These are phyloP conservation scores for Caenorhabditis sp. DNA, from an alignment of 2,888 invertebrate species.

Conservation along the genomic window DNA sequence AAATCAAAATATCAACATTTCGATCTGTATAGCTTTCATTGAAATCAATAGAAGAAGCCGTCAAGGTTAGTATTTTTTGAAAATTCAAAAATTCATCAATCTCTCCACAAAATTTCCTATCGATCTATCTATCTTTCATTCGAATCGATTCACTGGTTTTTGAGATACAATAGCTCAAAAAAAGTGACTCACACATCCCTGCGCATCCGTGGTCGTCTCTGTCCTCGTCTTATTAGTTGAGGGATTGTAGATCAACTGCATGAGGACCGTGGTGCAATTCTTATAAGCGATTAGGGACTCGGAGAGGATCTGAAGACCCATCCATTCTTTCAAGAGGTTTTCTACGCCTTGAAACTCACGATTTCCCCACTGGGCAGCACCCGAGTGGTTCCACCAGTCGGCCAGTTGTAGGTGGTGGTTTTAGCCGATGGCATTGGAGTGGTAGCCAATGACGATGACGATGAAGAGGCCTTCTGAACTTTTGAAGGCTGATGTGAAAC, in stretches of 20 bases:
- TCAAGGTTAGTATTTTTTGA: no score
- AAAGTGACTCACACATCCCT: slow-evolving; percentile 21
- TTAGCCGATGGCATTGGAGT: background rate
- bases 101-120: no score
- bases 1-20: no score
- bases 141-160: no score
- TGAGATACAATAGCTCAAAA: no score
- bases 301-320: slow-evolving; percentile 22
- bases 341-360: slow-evolving; percentile 18
- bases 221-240: slow-evolving; percentile 13
- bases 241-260: slow-evolving; percentile 30
- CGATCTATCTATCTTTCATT: no score
- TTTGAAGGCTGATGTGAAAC: background rate
- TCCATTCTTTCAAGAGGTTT: no score
- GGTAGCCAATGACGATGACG: background rate
- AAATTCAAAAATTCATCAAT: no score
- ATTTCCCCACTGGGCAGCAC: slow-evolving; percentile 35
- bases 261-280: slow-evolving; percentile 30
- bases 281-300: slow-evolving; percentile 30
- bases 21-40: no score
- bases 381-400: slow-evolving; percentile 42
- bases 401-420: slow-evolving; percentile 43
- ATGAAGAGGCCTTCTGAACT: slow-evolving; percentile 7
- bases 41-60: no score
- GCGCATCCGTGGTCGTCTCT: slow-evolving; percentile 14